Base-by-base conservation (phyloP, 1,140 invertebrate genomes). In the Sesamia nonagrioides region DNA sequence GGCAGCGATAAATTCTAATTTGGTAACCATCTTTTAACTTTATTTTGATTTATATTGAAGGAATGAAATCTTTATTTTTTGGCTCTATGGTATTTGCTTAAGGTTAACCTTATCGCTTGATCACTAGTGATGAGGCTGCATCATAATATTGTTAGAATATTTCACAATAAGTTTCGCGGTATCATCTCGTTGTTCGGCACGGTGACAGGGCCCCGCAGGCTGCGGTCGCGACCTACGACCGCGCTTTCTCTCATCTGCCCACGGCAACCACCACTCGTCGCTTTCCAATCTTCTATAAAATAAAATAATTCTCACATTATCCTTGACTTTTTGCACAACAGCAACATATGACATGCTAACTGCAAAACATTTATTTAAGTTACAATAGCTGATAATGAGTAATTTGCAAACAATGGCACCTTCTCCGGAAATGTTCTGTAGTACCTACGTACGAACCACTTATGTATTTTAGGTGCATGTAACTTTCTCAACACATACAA, bases 391-490 rank as follows among this genome's bases (percentile, higher is more conserved):
- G 6, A 3, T 8, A 6, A 0, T 40, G 85, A 90, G 58, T 89
- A 87, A 91, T 91, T 91, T 89, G 86, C 89, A 89, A 90, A 92
- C 88, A 92, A 91, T 40, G 6, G 37, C 9, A 40, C 37, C 37
- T 40, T 40, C 37, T 40, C 27, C 27, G 27, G 27, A 27, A 27
- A 27, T 27, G 27, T 27, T 27, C 27, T 27, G 27, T 27, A 27
- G 27, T 1, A 27, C 27, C 27, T 27, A 27, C 27, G 27, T 27
- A 27, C 27, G 27, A 27, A 27, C 27, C 27, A 27, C 27, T 27
- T 27, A 27, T 27, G 27, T 27, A 27, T 27, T 27, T 27, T 27
- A 27, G 27, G 27, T 27, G 27, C 27, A 27, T 27, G 27, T 27
- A 27, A 27, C 83, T 85, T 85, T 87, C 84, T 78, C 84, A 76